Base-by-base conservation (phyloP, 2,888 invertebrate genomes). In the Molorchus minor region DNA sequence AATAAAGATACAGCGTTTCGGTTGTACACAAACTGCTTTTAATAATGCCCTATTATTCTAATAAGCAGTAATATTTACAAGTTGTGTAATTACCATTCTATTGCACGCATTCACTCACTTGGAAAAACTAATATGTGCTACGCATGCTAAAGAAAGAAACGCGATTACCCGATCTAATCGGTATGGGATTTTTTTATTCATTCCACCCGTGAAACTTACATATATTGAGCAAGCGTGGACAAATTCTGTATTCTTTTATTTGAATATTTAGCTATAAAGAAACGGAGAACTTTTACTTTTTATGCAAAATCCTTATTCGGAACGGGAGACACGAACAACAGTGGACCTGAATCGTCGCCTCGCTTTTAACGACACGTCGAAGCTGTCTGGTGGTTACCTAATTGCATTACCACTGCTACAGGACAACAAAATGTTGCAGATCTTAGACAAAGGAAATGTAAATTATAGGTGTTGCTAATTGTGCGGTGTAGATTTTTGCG, bases 271-370 rank as follows among this genome's bases (percentile, higher is more conserved):
- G 3, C n/a, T 8, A 7, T 1, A 7, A 1, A 16, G 30, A 45
- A 10, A 17, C 15, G 16, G 44, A 44, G 10, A 21, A 45, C 45
- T 45, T 45, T 45, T 45, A 45, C 45, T 45, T 45, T 45, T 33
- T 45, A 17, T 45, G 45, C 12, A 12, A 40, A 40, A n/a, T 40
- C 13, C 17, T 8, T 17, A 45, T 45, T 33, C 45, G n/a, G 29
- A 8, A n/a, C 30, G n/a, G 2, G 45, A 10, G 29, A 3, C 29
- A 7, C 16, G 16, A 8, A 29, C 13, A 16, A 16, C 29, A 13
- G 1, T 8, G n/a, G 10, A 25, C 16, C 29, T 25, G 15, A 20
- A 43, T 5, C 25, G 16, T 1, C 15, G 10, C 3, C 25, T 21
- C 13, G n/a, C n/a, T n/a, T n/a, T n/a, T n/a, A n/a, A n/a, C n/a